Percentiles rank a stretch among this genome's conserved stretches.
Evolutionary conservation across 53 echinoderm and acorn worm species (phyloP).

Genomic region (Luidia sarsii): DNA sequence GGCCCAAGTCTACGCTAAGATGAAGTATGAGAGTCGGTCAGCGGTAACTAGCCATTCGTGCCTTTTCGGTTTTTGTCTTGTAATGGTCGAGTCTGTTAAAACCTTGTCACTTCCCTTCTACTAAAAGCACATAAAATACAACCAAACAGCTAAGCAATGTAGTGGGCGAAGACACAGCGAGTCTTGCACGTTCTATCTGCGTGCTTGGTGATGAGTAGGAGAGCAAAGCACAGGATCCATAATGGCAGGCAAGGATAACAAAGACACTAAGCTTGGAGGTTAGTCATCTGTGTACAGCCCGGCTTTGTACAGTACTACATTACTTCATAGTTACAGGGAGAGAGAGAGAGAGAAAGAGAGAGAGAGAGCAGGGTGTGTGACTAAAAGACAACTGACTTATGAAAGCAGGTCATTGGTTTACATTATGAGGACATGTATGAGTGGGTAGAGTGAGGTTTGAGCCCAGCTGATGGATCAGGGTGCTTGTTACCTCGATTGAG

Average conservation of each 20-base stretch:
- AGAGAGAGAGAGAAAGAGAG: too few relatives aligned
- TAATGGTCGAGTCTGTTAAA: neutral
- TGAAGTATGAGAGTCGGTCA: neutral
- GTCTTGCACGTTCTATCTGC: neutral
- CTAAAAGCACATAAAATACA: slow-evolving; percentile 36
- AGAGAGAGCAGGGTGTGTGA: slow-evolving; percentile 14
- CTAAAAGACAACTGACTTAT: too few relatives aligned
- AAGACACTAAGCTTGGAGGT: neutral
- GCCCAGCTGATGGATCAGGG: too few relatives aligned
- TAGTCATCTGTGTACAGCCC: slow-evolving; percentile 15
- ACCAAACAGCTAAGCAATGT: slow-evolving; percentile 42
- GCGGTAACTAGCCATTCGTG: neutral
- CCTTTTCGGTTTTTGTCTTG: neutral
- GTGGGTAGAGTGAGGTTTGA: too few relatives aligned
- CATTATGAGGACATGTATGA: too few relatives aligned
- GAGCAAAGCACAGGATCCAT: slow-evolving; percentile 32
- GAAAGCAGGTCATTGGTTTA: neutral
- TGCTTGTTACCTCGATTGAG: too few relatives aligned
- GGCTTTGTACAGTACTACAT: slow-evolving; percentile 40
- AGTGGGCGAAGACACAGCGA: slow-evolving; percentile 47
- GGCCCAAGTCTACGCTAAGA: neutral
- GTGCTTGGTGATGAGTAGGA: neutral
- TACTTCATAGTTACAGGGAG: slow-evolving; percentile 11
- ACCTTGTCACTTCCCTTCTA: slow-evolving; percentile 33
- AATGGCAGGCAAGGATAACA: neutral